A percentile compares a stretch with the other conserved stretches of the same genome.
Evolutionary conservation across 1,140 invertebrate genomes (phyloP).

Genomic region (Eupeodes corollae): DNA sequence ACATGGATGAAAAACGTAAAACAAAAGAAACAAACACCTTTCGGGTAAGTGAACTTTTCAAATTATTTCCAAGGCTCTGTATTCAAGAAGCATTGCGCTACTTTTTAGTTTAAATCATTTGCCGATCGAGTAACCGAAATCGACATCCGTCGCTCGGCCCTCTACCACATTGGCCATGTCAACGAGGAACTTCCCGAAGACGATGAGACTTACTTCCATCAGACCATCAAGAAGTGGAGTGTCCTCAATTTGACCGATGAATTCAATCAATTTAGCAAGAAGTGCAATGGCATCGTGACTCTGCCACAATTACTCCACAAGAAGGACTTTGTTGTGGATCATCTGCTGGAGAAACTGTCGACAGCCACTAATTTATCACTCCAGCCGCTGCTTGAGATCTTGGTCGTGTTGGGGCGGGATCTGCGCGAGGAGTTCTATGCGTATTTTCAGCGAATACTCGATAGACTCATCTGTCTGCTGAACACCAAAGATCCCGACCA

Average conservation of each 20-base stretch:
- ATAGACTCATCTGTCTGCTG: conserved; percentile 58
- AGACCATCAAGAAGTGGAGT: conserved; percentile 77
- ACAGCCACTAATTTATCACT: conserved; percentile 57
- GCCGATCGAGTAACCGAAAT: conserved; percentile 70
- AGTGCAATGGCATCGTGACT: conserved; percentile 60
- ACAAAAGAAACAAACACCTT: conserved; percentile 73
- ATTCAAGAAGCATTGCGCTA: neutral
- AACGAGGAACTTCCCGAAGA: conserved; percentile 52
- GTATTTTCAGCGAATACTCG: conserved; percentile 58
- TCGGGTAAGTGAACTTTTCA: conserved; percentile 46
- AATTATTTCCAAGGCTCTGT: neutral
- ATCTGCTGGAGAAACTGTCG: conserved; percentile 58
- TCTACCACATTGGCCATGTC: conserved; percentile 52
- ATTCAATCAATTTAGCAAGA: conserved; percentile 61
- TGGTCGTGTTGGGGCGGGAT: conserved; percentile 75
- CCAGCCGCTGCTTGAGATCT: conserved; percentile 74
- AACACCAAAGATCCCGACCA: conserved; percentile 68
- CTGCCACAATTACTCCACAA: conserved; percentile 67
- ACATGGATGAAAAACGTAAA: conserved; percentile 52
- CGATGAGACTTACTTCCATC: conserved; percentile 66
- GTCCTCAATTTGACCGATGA: conserved; percentile 72
- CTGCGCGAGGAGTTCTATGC: conserved; percentile 76
- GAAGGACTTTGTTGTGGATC: conserved; percentile 62
- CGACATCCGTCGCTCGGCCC: conserved; percentile 63
- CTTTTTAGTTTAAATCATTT: conserved; percentile 69